These are phyloP conservation scores for Calliopsis andreniformis DNA, from an alignment of 1,140 invertebrate genomes.

Conservation along the genomic window DNA sequence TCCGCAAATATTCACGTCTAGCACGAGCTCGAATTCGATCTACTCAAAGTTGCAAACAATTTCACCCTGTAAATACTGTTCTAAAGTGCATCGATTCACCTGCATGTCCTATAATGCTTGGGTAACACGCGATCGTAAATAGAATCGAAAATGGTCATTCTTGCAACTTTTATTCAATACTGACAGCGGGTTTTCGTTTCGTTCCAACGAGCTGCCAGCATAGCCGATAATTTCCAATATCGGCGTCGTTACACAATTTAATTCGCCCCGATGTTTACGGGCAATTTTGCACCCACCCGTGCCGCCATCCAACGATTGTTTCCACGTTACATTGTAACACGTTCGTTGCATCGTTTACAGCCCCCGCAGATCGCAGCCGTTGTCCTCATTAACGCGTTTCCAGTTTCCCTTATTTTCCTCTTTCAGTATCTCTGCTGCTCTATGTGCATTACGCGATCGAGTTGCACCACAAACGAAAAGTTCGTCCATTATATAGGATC, in stretches of 20 bases:
- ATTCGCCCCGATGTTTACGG: neutral
- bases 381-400: neutral
- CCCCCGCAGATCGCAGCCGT: neutral
- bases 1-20: too few relatives aligned
- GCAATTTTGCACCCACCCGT: neutral
- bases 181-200: neutral
- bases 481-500: neutral
- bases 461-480: too few relatives aligned
- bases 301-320: neutral
- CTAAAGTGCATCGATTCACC: too few relatives aligned
- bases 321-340: neutral
- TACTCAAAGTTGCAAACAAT: too few relatives aligned
- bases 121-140: neutral
- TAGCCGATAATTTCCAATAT: neutral
- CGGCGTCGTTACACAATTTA: neutral
- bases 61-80: too few relatives aligned
- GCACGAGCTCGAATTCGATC: too few relatives aligned
- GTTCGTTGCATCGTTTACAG: neutral
- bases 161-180: neutral
- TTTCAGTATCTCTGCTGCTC: too few relatives aligned
- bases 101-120: too few relatives aligned
- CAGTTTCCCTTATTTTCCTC: neutral
- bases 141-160: neutral
- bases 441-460: too few relatives aligned
- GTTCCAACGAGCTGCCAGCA: neutral